Evolutionary conservation across 2,888 invertebrate species (phyloP).

Genomic region (Morpho helenor): DNA sequence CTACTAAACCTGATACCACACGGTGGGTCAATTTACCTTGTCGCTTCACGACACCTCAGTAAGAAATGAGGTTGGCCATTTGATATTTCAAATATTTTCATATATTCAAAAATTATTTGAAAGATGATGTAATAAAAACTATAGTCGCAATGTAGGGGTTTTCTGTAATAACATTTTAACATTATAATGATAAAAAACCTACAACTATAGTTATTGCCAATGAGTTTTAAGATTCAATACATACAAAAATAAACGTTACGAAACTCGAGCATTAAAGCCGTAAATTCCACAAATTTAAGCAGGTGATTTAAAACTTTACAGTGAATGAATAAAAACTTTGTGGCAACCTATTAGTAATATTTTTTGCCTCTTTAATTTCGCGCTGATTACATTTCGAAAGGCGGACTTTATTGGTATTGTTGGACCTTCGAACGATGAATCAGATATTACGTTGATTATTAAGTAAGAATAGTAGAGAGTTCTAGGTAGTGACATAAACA

Average conservation of each 20-base stretch:
- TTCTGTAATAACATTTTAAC: no score
- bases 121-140: no score
- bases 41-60: no score
- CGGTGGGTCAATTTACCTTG: no score
- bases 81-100: no score
- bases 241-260: neutral
- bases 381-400: constrained; percentile 18
- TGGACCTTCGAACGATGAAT: constrained; percentile 21
- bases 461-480: neutral
- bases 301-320: neutral
- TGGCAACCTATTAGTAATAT: neutral
- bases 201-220: neutral
- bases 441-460: constrained; percentile 12
- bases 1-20: no score
- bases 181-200: no score
- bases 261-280: constrained; percentile 1
- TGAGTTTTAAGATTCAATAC: neutral
- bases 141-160: no score
- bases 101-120: no score
- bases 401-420: constrained; percentile 16
- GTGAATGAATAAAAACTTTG: neutral
- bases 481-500: neutral
- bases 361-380: constrained; percentile 14
- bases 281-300: constrained; percentile 1
- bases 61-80: no score